phyloP scores from a whole-genome alignment of 2,888 invertebrate genomes.

The Drosophila paranaensis region DNA sequence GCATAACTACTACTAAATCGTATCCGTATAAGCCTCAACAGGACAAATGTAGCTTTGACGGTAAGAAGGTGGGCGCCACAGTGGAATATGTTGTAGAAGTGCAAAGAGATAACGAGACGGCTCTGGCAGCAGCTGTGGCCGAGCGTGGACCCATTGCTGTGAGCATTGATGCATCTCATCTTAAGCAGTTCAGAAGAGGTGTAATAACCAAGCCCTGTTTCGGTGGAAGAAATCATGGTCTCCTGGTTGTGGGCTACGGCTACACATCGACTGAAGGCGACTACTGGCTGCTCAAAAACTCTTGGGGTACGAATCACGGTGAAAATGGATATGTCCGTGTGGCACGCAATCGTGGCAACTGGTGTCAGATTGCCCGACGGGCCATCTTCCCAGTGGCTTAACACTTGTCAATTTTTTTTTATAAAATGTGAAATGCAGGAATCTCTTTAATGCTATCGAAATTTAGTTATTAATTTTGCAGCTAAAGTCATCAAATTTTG shows the following conservation, averaged over 20 bases:
- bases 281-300: slow-evolving; percentile 90
- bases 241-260: slow-evolving; percentile 82
- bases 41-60: slow-evolving; percentile 88
- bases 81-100: slow-evolving; percentile 92
- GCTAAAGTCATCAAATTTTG: too few relatives aligned
- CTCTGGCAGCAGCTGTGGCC: slow-evolving; percentile 91
- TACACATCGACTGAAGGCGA: slow-evolving; percentile 84
- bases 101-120: slow-evolving; percentile 88
- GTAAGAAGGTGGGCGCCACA: slow-evolving; percentile 89
- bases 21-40: slow-evolving; percentile 93
- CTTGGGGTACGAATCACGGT: slow-evolving; percentile 90
- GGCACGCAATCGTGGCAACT: slow-evolving; percentile 91
- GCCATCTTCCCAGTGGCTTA: slow-evolving; percentile 91
- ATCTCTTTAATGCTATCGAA: too few relatives aligned
- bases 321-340: slow-evolving; percentile 93
- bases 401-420: too few relatives aligned
- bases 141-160: slow-evolving; percentile 93
- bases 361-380: slow-evolving; percentile 91
- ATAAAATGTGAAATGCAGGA: too few relatives aligned
- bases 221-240: slow-evolving; percentile 91
- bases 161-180: slow-evolving; percentile 93
- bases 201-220: slow-evolving; percentile 91
- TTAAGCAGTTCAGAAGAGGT: slow-evolving; percentile 92
- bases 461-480: too few relatives aligned
- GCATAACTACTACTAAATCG: slow-evolving; percentile 93